Percentiles rank a stretch among this genome's conserved stretches.
Evolutionary conservation across 1,140 invertebrate species (phyloP).

Genomic region (Zaprionus ghesquierei): DNA sequence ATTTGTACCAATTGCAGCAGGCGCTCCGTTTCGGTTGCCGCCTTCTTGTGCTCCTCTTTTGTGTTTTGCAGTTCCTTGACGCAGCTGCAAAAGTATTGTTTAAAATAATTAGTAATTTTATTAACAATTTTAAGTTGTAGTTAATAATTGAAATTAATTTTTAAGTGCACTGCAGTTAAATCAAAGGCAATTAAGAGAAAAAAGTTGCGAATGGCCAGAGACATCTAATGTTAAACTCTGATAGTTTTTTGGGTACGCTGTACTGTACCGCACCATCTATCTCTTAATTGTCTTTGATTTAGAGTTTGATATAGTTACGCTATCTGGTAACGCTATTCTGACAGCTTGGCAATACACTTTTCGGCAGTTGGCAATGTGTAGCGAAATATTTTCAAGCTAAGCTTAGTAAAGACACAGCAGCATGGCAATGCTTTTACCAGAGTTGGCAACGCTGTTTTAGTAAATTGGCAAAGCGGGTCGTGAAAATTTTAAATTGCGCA

Average conservation of each 20-base stretch:
- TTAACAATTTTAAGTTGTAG: not conserved
- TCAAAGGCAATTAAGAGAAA: too few relatives aligned
- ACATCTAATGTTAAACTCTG: too few relatives aligned
- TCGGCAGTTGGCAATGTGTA: not conserved
- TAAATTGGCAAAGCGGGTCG: not conserved
- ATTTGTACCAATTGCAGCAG: slow-evolving; percentile 96
- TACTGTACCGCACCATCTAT: too few relatives aligned
- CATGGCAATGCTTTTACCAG: not conserved
- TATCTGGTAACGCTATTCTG: not conserved
- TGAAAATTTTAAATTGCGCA: not conserved
- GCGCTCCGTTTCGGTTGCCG: slow-evolving; percentile 94
- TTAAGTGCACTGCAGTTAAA: not conserved
- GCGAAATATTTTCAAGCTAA: not conserved
- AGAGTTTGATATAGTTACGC: too few relatives aligned
- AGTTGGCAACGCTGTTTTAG: not conserved
- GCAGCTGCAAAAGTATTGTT: slow-evolving; percentile 33
- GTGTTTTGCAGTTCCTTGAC: slow-evolving; percentile 87
- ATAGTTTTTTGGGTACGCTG: too few relatives aligned
- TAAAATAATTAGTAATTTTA: not conserved
- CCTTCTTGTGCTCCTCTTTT: slow-evolving; percentile 90
- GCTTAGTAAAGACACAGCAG: not conserved
- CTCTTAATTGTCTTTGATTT: too few relatives aligned
- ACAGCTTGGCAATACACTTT: not conserved
- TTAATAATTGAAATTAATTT: not conserved
- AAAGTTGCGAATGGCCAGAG: too few relatives aligned